These are phyloP conservation scores for Leptothorax acervorum DNA, from an alignment of 2,888 invertebrate species.

Conservation along the genomic window DNA sequence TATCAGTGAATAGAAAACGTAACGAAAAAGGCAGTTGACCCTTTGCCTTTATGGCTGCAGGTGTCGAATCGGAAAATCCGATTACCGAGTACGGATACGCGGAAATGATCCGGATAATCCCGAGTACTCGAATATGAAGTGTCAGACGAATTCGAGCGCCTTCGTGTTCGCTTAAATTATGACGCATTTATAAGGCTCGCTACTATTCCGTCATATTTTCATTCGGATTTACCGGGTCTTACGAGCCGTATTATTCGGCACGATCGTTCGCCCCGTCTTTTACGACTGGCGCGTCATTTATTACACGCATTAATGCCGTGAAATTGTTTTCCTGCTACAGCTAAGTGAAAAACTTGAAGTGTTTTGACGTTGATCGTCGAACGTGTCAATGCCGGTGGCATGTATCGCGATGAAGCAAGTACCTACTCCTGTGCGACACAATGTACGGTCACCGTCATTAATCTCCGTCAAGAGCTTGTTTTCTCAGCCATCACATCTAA, in stretches of 20 bases:
- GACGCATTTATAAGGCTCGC: conserved; percentile 32
- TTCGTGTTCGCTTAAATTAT: conserved; percentile 41
- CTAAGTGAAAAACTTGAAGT: conserved; percentile 42
- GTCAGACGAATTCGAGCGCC: conserved; percentile 35
- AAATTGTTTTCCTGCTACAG: conserved; percentile 29
- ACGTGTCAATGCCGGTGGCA: conserved; percentile 45
- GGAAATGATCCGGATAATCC: conserved; percentile 53
- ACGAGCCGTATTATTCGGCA: conserved; percentile 10
- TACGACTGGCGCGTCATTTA: conserved; percentile 29
- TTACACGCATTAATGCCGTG: conserved; percentile 42
- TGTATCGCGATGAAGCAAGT: conserved; percentile 48
- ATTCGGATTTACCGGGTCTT: conserved; percentile 28
- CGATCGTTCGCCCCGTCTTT: conserved; percentile 16
- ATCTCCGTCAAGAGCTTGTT: conserved; percentile 50
- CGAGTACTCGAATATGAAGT: conserved; percentile 35
- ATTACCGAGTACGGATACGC: conserved; percentile 42
- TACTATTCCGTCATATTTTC: conserved; percentile 42
- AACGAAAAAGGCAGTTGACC: conserved; percentile 19
- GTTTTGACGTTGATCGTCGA: conserved; percentile 53
- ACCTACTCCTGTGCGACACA: conserved; percentile 50
- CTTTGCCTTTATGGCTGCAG: conserved; percentile 27
- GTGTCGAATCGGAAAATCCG: conserved; percentile 50
- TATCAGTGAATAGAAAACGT: conserved; percentile 21
- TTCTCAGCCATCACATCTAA: conserved; percentile 51
- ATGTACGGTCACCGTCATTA: conserved; percentile 53